Evolutionary conservation across 2,888 invertebrate species (phyloP).

Genomic region (Lutraria lutraria): DNA sequence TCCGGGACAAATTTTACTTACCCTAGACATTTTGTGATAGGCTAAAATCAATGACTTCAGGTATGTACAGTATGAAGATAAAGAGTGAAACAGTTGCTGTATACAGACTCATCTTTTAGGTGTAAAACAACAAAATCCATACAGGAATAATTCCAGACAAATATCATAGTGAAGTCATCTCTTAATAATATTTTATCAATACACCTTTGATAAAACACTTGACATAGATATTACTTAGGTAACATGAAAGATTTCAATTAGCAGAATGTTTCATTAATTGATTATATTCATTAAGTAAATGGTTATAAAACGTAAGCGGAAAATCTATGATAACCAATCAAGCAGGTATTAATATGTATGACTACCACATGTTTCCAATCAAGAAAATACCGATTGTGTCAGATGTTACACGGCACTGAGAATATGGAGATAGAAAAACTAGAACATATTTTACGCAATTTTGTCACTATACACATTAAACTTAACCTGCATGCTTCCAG

Average conservation of each 20-base stretch:
- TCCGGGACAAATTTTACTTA: too few species aligned
- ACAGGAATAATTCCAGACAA: neutral
- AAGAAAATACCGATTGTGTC: neutral
- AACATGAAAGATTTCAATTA: conserved; percentile 13
- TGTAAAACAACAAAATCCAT: neutral
- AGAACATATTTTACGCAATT: neutral
- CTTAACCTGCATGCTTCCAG: neutral
- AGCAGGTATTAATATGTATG: neutral
- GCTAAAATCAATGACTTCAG: too few species aligned
- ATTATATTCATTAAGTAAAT: neutral
- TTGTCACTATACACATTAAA: neutral
- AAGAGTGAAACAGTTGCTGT: too few species aligned
- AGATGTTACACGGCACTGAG: neutral
- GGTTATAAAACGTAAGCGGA: neutral
- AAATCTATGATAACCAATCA: neutral
- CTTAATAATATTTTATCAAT: neutral
- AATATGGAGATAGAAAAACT: too few species aligned
- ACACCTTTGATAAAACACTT: neutral
- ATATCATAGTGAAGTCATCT: neutral
- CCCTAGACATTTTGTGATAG: too few species aligned
- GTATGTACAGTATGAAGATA: too few species aligned
- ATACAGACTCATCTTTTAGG: too few species aligned
- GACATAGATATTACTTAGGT: neutral
- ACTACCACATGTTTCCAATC: neutral
- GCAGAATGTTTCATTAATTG: neutral